Evolutionary conservation across 2,888 invertebrate species (phyloP).

Genomic region (Phlogophora meticulosa): DNA sequence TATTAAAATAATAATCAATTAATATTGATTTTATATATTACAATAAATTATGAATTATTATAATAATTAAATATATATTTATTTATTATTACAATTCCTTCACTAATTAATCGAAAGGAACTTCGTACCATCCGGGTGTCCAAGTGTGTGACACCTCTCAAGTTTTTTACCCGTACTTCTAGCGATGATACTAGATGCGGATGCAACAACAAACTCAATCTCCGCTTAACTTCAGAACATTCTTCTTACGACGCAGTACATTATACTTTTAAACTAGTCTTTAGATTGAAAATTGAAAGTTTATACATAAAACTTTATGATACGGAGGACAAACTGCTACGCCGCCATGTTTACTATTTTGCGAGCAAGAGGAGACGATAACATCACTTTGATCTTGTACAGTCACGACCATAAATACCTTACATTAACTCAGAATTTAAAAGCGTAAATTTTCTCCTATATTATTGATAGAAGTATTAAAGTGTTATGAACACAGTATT

Average conservation of each 20-base stretch:
- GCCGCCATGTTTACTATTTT: slow-evolving; percentile 24
- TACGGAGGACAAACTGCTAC: background rate
- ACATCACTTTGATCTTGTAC: slow-evolving; percentile 15
- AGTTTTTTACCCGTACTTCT: background rate
- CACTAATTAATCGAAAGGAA: too few relatives aligned
- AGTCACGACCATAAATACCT: too few relatives aligned
- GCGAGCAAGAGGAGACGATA: slow-evolving; percentile 1
- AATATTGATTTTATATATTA: too few relatives aligned
- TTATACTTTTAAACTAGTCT: slow-evolving; percentile 55
- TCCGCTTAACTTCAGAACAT: slow-evolving; percentile 26
- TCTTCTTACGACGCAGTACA: slow-evolving; percentile 18
- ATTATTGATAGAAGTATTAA: too few relatives aligned
- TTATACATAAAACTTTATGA: slow-evolving; percentile 44
- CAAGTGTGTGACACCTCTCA: too few relatives aligned
- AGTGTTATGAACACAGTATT: too few relatives aligned
- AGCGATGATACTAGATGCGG: background rate
- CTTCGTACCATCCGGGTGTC: too few relatives aligned
- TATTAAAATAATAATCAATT: too few relatives aligned
- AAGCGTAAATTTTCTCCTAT: background rate
- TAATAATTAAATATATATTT: too few relatives aligned
- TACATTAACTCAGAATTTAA: too few relatives aligned
- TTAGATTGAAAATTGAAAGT: slow-evolving; percentile 50
- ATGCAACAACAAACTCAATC: slow-evolving; percentile 46
- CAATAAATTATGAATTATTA: too few relatives aligned
- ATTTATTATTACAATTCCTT: too few relatives aligned